Percentiles rank a stretch among this genome's conserved stretches.
These are phyloP conservation scores for Anabacerthia variegaticeps DNA, from an alignment of 2,797 vertebrate genomes.

Conservation along the genomic window DNA sequence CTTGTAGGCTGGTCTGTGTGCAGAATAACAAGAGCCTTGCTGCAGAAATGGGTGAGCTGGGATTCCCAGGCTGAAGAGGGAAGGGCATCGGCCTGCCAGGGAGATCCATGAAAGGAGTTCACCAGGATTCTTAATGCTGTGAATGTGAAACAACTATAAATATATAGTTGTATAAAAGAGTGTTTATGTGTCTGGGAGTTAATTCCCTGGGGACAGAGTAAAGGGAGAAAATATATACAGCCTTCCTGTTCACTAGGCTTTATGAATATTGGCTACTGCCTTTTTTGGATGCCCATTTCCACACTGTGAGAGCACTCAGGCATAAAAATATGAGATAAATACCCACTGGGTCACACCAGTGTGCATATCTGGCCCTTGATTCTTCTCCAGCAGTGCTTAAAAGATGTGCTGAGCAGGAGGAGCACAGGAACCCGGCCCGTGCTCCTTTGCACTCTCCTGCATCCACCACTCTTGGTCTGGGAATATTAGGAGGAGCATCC, in stretches of 20 bases:
- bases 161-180: not conserved
- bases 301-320: not conserved
- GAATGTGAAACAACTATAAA: not conserved
- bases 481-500: not conserved
- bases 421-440: not conserved
- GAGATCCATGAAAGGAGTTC: not conserved
- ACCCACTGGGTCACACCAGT: accelerated
- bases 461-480: not conserved
- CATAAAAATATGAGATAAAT: not conserved
- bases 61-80: not conserved
- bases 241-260: not conserved
- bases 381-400: not conserved
- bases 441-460: not conserved
- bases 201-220: not conserved
- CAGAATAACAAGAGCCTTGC: not conserved
- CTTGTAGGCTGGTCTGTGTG: not conserved
- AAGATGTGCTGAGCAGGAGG: not conserved
- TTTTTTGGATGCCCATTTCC: not conserved
- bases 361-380: not conserved
- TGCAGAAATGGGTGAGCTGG: not conserved
- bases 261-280: not conserved
- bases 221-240: not conserved
- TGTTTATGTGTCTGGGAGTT: not conserved
- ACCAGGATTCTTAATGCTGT: not conserved
- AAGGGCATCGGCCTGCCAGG: not conserved